Evolutionary conservation across 2,888 invertebrate genomes (phyloP), one percentile per base, ranked within the genome.

Genomic region (Ormyrus nitidulus): DNA sequence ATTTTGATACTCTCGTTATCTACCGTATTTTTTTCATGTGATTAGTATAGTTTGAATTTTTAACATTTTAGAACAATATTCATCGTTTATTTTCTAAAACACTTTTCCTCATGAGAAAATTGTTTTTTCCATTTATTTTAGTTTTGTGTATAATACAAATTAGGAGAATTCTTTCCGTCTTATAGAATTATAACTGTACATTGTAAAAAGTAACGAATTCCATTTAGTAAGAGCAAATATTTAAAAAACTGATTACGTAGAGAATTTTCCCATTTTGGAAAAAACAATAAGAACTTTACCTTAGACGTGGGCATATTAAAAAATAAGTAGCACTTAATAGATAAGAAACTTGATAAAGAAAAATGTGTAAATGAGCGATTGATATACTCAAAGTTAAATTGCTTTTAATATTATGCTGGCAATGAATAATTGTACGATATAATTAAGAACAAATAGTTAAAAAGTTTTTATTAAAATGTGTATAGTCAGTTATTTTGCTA

Each of bases 231-330:
- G 34, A 34, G 4, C 34, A 34, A 34, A 4, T 34, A 34, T 34
- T 34, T 4, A 34, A 34, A 34, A 10, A 10, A 64, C 11, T 46
- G 62, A 9, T 10, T 34, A 34, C 34, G 34, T 34, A 34, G 34
- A 34, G 34, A 53, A 53, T 8, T 19, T 58, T 8, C 56, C 56
- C n/a, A 1, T 58, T 58, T 56, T 48, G 58, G 13, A 48, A 48
- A 70, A 70, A 70, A 58, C 66, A 66, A 66, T 54, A 4, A 54
- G 5, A 66, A 54, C 5, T 65, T 66, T 53, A 59, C 11, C 3
- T 7, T n/a, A 71, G 71, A 71, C 71, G 44, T 51, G 51, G 71
- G 71, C 71, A 71, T 51, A 61, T 71, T 44, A n/a, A n/a, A 61
- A 51, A 13, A 51, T 19, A 59, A 51, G 59, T 34, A 34, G 34